Evolutionary conservation across 1,140 invertebrate species (phyloP).

Genomic region (Drosophila lacteicornis): DNA sequence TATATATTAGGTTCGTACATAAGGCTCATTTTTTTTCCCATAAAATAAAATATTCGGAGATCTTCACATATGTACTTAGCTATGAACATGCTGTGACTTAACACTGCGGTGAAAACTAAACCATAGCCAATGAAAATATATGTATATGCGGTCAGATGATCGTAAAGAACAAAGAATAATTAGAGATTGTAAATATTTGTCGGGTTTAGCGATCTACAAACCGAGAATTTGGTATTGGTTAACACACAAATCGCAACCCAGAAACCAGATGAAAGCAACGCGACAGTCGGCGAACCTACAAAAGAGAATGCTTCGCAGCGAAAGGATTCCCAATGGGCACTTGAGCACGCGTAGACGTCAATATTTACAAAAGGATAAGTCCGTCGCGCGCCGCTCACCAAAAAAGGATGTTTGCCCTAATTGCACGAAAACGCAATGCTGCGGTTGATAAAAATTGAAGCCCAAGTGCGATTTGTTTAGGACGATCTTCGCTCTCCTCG

Average conservation of each 20-base stretch:
- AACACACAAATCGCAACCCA: conserved; percentile 62
- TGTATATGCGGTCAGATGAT: conserved; percentile 27
- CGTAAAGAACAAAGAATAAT: conserved; percentile 43
- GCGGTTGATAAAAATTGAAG: conserved; percentile 69
- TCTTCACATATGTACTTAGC: too few relatives aligned
- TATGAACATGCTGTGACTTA: neutral
- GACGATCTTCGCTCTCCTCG: conserved; percentile 27
- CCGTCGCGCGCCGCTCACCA: conserved; percentile 38
- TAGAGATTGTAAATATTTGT: conserved; percentile 69
- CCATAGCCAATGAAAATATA: neutral
- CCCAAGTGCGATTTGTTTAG: conserved; percentile 69
- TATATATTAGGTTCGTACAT: neutral
- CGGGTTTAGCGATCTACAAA: conserved; percentile 25
- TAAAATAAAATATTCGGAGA: neutral
- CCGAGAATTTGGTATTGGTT: conserved; percentile 51
- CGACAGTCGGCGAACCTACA: conserved; percentile 26
- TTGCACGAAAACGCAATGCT: conserved; percentile 59
- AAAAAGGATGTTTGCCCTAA: conserved; percentile 78
- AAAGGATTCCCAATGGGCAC: conserved; percentile 72
- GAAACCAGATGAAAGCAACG: conserved; percentile 63
- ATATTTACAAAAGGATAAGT: conserved; percentile 78
- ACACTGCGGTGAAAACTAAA: neutral
- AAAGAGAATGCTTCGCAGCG: conserved; percentile 26
- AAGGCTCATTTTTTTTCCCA: neutral
- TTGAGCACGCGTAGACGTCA: conserved; percentile 69